These are phyloP conservation scores for Esox masquinongy DNA, from an alignment of 2,797 vertebrate species.

Conservation along the genomic window DNA sequence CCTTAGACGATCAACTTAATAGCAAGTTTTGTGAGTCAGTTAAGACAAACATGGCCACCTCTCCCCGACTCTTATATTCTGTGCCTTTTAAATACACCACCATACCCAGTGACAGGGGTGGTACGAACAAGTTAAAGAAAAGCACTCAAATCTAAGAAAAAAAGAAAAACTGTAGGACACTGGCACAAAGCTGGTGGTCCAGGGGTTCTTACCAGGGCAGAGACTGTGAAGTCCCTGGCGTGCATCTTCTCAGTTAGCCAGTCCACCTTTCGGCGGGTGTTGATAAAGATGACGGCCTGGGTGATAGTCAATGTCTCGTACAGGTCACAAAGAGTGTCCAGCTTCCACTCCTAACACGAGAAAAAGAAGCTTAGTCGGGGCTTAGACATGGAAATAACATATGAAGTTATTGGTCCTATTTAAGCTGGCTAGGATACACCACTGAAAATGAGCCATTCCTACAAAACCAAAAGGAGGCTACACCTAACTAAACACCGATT, in stretches of 20 bases:
- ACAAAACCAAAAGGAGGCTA: not conserved
- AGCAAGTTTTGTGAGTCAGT: conserved; percentile 26
- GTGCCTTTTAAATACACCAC: conserved; percentile 32
- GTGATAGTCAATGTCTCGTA: conserved; percentile 92
- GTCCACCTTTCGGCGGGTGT: conserved; percentile 90
- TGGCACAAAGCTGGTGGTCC: not conserved
- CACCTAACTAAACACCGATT: not conserved
- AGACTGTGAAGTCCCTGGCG: conserved; percentile 87
- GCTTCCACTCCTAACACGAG: conserved; percentile 83
- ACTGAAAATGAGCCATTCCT: not conserved
- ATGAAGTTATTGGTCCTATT: too few species aligned
- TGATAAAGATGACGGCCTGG: conserved; percentile 91
- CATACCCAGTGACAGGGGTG: conserved; percentile 36
- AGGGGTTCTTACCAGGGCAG: conserved; percentile 80
- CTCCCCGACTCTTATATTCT: conserved; percentile 34
- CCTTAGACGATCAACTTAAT: too few species aligned
- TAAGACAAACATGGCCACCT: conserved; percentile 56
- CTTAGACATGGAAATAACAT: not conserved
- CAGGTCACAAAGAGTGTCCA: conserved; percentile 88
- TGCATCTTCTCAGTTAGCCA: conserved; percentile 95
- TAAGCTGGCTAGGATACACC: too few species aligned
- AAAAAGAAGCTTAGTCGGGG: not conserved
- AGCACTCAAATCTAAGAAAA: too few species aligned
- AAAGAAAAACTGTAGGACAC: not conserved
- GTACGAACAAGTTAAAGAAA: not conserved